These are phyloP conservation scores for Agelas oroides DNA, from an alignment of 37 sponge, comb jelly and placozoan species.

Conservation along the genomic window DNA sequence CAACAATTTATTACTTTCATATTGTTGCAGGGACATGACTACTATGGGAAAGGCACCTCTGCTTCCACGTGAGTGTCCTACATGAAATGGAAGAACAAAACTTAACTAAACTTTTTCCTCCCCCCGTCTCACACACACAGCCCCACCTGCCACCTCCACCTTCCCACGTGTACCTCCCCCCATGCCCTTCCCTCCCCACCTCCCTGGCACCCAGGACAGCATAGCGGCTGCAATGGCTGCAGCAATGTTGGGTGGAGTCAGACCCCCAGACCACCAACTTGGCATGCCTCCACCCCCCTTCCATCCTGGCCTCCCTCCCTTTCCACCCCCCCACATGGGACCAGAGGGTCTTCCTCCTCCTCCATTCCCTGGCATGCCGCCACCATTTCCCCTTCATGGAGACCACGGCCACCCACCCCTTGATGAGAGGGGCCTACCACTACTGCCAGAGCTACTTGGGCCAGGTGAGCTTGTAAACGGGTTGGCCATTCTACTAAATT, in stretches of 20 bases:
- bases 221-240: constrained; percentile 55
- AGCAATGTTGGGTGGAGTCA: constrained; percentile 35
- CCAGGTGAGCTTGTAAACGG: background rate
- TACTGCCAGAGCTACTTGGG: constrained; percentile 34
- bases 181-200: constrained; percentile 40
- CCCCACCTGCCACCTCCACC: constrained; percentile 23
- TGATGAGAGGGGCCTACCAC: constrained; percentile 50
- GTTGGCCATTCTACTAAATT: too few relatives aligned
- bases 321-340: constrained; percentile 5
- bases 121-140: background rate
- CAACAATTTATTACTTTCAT: background rate
- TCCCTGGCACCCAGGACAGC: constrained; percentile 27
- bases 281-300: constrained; percentile 26
- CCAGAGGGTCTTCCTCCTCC: background rate
- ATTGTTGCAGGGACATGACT: constrained; percentile 41
- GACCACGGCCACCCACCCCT: constrained; percentile 44
- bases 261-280: constrained; percentile 35
- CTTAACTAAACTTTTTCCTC: background rate
- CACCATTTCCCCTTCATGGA: constrained; percentile 53
- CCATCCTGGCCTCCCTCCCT: constrained; percentile 29
- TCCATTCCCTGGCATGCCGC: constrained; percentile 57
- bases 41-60: constrained; percentile 42
- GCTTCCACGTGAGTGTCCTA: constrained; percentile 43
- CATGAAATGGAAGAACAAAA: background rate
- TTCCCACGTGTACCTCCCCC: constrained; percentile 13